Base-by-base conservation (phyloP, 2,888 invertebrate genomes). In the Tachystola acroxantha region DNA sequence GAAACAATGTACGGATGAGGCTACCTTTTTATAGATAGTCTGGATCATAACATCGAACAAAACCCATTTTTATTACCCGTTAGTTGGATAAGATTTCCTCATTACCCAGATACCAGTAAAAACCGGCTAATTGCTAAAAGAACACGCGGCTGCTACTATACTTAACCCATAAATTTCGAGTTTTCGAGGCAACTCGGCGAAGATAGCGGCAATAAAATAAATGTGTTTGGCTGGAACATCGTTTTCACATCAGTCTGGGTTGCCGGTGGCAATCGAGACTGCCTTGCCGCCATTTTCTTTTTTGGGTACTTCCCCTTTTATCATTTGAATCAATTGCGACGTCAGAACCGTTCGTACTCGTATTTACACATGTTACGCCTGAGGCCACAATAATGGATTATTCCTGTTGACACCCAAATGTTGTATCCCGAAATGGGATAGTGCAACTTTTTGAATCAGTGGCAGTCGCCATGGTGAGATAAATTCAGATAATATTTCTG, bases 171-270 rank as follows among this genome's bases (percentile, higher is more conserved):
- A 32, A 32, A 32, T 37, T 32, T 49, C 36, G 37, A 40, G 37
- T 25, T 37, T 32, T 49, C 36, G 37, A 40, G 37, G 43, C 43
- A 51, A 51, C 42, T 49, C 52, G 50, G 55, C 50, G 38, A 45
- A 60, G 52, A 58, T 53, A 45, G 50, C 44, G 33, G 58, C 55
- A 58, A 61, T 69, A 65, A 65, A 69, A 65, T 58, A 55, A 62
- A 66, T 59, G 59, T 63, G 53, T 58, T 55, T 56, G 43, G 47
- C 27, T 9, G 49, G 53, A 64, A 68, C 65, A 68, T 65, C 60
- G 66, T 68, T 69, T 64, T 65, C 64, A 58, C 63, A 65, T 66
- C 59, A 60, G 57, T 51, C 49, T 24, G 24, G n/a, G 32, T 25
- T 16, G 25, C 10, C 25, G 16, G 16, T 34, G 10, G 34, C 32